These are phyloP conservation scores for Drosophila miranda DNA, from an alignment of 1,140 invertebrate genomes.

Conservation along the genomic window DNA sequence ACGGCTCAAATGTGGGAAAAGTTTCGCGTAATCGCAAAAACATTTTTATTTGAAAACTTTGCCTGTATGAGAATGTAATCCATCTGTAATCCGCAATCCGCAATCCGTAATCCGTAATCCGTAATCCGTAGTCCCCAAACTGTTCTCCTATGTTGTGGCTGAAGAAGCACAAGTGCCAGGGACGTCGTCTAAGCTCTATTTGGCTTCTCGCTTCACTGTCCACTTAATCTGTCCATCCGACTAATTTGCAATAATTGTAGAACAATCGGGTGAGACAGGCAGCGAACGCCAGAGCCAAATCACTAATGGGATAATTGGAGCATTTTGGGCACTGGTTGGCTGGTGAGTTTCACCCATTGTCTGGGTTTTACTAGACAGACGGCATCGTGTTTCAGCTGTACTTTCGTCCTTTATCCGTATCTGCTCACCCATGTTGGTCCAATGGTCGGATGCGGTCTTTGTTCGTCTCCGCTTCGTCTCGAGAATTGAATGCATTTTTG, in stretches of 20 bases:
- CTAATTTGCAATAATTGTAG: constrained; percentile 50
- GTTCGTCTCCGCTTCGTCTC: not conserved
- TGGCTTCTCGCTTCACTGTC: not conserved
- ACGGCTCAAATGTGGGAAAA: too few relatives aligned
- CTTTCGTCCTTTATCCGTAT: not conserved
- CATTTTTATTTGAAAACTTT: too few relatives aligned
- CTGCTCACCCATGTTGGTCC: not conserved
- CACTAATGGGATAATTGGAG: constrained; percentile 31
- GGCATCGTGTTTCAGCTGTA: not conserved
- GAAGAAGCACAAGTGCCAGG: not conserved
- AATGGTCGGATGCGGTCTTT: not conserved
- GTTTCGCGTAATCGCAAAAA: too few relatives aligned
- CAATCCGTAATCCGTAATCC: not conserved
- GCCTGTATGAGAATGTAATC: too few relatives aligned
- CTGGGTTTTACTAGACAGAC: too few relatives aligned
- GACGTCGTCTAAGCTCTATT: not conserved
- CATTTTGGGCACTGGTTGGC: constrained; percentile 16
- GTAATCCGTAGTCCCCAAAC: not conserved
- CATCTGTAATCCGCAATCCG: constrained; percentile 5
- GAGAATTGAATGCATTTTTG: constrained; percentile 6
- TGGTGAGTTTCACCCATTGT: constrained; percentile 6
- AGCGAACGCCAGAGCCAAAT: constrained; percentile 5
- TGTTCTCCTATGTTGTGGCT: not conserved
- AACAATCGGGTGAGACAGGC: constrained; percentile 12
- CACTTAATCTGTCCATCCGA: not conserved